Evolutionary conservation across 2,797 vertebrate species (phyloP), one percentile per base, ranked within the genome.

Genomic region (Tolypeutes matacus): DNA sequence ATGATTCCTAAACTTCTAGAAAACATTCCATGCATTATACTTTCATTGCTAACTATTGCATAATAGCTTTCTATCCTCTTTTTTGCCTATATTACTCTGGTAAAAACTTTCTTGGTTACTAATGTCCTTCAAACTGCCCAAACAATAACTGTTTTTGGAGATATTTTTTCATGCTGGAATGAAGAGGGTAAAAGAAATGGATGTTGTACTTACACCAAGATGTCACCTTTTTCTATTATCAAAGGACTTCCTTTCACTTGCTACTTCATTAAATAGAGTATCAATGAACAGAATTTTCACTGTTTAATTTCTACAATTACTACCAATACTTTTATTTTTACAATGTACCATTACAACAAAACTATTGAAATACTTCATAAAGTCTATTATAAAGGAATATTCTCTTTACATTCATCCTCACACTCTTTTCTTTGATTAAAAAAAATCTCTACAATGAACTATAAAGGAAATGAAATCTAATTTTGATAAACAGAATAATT

Each of bases 401-500:
- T 92, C 15, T 29, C 27, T 75, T 69, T 83, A 23, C 21, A 17
- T 81, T 46, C 42, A 11, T 78, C 7, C 51, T 91, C 15, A 39
- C 1, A 39, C 21, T 88, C 3, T 58, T 95, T 80, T 60, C 80
- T 70, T 83, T 60, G 15, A 76, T 46, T 25, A 62, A 90, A 86
- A 94, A 53, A 39, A 31, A 51, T 39, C 51, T 8, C 9, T 80
- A 42, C 6, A 91, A 53, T 4, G 49, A 93, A 96, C 89, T 65
- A 5, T 27, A 49, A 93, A 94, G 39, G n/a, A 95, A 96, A 77
- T 46, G n/a, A 31, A 15, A 89, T n/a, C 4, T 25, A 69, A 78
- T 73, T 77, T 94, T 77, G 91, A 93, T 25, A 81, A 77, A 34
- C 9, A 64, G 46, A 62, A 56, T 95, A 86, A 89, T 77, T 58